Conservation (phyloP, 2,888 invertebrate species). For the Parnassius orleans region DNA sequence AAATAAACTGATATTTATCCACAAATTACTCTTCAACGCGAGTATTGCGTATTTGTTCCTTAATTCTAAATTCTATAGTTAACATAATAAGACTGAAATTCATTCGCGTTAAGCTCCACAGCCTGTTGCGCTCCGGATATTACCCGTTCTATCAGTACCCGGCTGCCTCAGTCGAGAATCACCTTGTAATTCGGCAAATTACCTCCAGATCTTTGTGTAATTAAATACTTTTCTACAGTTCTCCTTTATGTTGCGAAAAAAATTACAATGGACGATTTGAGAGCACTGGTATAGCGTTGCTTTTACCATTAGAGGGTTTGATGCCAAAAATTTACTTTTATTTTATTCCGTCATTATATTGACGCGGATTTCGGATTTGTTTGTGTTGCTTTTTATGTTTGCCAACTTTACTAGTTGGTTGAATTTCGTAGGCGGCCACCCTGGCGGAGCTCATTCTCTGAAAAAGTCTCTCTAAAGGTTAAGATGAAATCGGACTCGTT, state of each 20-base stretch:
- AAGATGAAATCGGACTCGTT: too few relatives aligned
- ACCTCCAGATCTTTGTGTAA: constrained; percentile 62
- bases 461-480: too few relatives aligned
- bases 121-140: constrained; percentile 77
- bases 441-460: too few relatives aligned
- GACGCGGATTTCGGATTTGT: too few relatives aligned
- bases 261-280: neutral
- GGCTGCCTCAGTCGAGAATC: constrained; percentile 64
- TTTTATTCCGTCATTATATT: too few relatives aligned
- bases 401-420: too few relatives aligned
- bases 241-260: neutral
- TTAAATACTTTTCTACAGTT: constrained; percentile 60
- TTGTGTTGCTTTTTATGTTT: too few relatives aligned
- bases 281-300: neutral
- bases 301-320: too few relatives aligned
- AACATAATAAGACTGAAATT: constrained; percentile 4
- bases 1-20: constrained; percentile 43
- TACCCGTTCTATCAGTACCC: constrained; percentile 59
- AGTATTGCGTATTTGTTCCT: constrained; percentile 4
- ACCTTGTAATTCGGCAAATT: constrained; percentile 75
- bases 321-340: too few relatives aligned
- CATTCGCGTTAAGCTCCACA: constrained; percentile 13
- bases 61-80: constrained; percentile 14
- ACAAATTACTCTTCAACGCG: constrained; percentile 35
- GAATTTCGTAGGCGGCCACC: too few relatives aligned